A percentile compares a stretch with the other conserved stretches of the same genome.
phyloP scores from a whole-genome alignment of 2,113 vertebrate genomes.

The Coregonus clupeaformis region DNA sequence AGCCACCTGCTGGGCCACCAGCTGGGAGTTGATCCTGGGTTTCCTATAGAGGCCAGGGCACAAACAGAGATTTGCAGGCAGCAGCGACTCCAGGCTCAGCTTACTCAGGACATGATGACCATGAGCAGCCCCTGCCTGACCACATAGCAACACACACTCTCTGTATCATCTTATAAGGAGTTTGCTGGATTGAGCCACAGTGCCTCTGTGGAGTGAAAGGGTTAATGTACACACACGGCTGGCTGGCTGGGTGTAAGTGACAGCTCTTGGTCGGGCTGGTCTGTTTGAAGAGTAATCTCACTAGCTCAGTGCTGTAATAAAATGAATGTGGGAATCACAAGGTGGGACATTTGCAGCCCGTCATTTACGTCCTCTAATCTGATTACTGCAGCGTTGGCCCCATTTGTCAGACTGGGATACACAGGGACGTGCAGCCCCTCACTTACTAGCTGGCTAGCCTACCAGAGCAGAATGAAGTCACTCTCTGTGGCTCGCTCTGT shows the following conservation, averaged over 20 bases:
- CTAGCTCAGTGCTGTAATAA: conserved; percentile 72
- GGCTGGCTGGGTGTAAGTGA: conserved; percentile 1
- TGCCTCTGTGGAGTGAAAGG: not conserved
- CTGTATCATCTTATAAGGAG: not conserved
- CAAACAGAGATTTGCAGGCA: conserved; percentile 54
- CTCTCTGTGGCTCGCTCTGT: not conserved
- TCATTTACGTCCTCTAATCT: conserved; percentile 72
- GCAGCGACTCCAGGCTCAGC: conserved; percentile 12
- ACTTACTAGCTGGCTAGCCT: not conserved
- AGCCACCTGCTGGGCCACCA: conserved; percentile 97
- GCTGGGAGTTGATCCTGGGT: conserved; percentile 98
- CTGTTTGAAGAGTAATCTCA: conserved; percentile 68
- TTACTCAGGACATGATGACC: not conserved
- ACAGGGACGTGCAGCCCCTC: conserved; percentile 21
- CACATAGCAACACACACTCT: not conserved
- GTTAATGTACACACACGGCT: conserved; percentile 1
- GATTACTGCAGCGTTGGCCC: conserved; percentile 68
- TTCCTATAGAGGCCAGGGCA: conserved; percentile 81
- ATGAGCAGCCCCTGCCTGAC: not conserved
- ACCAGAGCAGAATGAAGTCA: not conserved
- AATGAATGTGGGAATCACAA: conserved; percentile 73
- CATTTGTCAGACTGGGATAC: conserved; percentile 55
- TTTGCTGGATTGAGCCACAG: conserved; percentile 1
- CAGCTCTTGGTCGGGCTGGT: conserved; percentile 27
- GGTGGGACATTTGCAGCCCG: conserved; percentile 75